Conservation (phyloP, 2,888 invertebrate species). For the Herminia tarsipennalis region DNA sequence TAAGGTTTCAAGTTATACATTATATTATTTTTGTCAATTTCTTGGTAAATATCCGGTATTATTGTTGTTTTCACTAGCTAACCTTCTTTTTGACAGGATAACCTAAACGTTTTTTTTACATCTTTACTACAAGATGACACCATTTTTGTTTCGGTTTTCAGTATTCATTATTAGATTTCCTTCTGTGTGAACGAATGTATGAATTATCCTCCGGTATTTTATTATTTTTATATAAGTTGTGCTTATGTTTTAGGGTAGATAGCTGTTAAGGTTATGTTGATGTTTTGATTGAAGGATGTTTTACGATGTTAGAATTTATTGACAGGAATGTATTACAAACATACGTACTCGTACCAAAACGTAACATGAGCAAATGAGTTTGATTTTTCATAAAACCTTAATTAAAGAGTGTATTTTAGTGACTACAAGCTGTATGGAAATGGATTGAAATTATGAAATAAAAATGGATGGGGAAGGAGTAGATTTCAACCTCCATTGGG, state of each 20-base stretch:
- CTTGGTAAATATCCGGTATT: conserved; percentile 8
- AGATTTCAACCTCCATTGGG: conserved; percentile 79
- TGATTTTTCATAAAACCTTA: not conserved
- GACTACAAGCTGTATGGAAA: conserved; percentile 32
- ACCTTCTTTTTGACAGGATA: conserved; percentile 80
- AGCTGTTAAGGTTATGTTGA: conserved; percentile 81
- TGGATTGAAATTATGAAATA: conserved; percentile 45
- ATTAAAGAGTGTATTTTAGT: not conserved
- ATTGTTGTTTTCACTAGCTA: conserved; percentile 49
- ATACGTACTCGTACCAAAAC: not conserved
- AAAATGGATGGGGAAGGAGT: conserved; percentile 72
- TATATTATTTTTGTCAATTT: conserved; percentile 8
- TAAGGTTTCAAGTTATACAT: conserved; percentile 18
- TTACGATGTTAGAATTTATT: conserved; percentile 26
- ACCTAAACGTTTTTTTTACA: conserved; percentile 69
- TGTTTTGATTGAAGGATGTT: conserved; percentile 76
- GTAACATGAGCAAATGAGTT: not conserved
- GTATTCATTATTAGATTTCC: conserved; percentile 54
- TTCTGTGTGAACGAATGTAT: conserved; percentile 14
- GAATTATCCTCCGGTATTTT: conserved; percentile 5
- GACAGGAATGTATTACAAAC: conserved; percentile 13
- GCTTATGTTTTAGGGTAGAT: conserved; percentile 20
- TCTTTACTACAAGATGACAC: conserved; percentile 62
- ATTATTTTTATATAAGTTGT: conserved; percentile 1
- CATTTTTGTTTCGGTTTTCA: conserved; percentile 77